These are phyloP conservation scores for Panonychus citri DNA, from an alignment of 1,140 invertebrate genomes.

Conservation along the genomic window DNA sequence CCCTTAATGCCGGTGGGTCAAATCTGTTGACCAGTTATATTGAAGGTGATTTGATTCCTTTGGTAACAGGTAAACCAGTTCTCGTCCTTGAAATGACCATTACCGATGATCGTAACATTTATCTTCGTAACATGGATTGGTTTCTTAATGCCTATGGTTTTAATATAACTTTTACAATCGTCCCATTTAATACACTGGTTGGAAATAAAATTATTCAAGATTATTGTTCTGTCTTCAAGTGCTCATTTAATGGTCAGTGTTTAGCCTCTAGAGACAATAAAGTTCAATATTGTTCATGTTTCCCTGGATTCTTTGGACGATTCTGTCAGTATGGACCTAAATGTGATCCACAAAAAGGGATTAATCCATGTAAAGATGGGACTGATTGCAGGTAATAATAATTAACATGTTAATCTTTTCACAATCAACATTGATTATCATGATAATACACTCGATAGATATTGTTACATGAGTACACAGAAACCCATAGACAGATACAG, in stretches of 20 bases:
- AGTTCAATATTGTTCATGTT: slow-evolving; percentile 25
- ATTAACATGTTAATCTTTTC: no score
- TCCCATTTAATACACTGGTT: slow-evolving; percentile 15
- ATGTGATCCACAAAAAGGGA: slow-evolving; percentile 21
- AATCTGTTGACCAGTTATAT: slow-evolving; percentile 10
- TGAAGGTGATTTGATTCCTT: slow-evolving; percentile 1
- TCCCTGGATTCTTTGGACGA: slow-evolving; percentile 21
- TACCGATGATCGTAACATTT: slow-evolving; percentile 46
- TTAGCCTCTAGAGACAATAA: slow-evolving; percentile 38
- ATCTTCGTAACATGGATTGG: slow-evolving; percentile 50
- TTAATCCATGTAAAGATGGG: slow-evolving; percentile 22
- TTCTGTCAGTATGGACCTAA: slow-evolving; percentile 24
- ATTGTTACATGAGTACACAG: no score
- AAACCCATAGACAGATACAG: no score
- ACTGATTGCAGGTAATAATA: slow-evolving; percentile 12
- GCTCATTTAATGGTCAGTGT: slow-evolving; percentile 60
- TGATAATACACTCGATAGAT: no score
- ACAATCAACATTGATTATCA: no score
- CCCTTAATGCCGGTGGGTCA: slow-evolving; percentile 15
- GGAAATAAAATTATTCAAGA: background rate
- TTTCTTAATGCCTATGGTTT: slow-evolving; percentile 67
- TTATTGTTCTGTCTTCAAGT: slow-evolving; percentile 44
- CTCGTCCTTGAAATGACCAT: slow-evolving; percentile 51
- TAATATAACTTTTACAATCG: slow-evolving; percentile 70
- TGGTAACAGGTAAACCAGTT: slow-evolving; percentile 41